Evolutionary conservation across 2,113 vertebrate genomes (phyloP), one percentile per base, ranked within the genome.

Genomic region (Pagrus major): DNA sequence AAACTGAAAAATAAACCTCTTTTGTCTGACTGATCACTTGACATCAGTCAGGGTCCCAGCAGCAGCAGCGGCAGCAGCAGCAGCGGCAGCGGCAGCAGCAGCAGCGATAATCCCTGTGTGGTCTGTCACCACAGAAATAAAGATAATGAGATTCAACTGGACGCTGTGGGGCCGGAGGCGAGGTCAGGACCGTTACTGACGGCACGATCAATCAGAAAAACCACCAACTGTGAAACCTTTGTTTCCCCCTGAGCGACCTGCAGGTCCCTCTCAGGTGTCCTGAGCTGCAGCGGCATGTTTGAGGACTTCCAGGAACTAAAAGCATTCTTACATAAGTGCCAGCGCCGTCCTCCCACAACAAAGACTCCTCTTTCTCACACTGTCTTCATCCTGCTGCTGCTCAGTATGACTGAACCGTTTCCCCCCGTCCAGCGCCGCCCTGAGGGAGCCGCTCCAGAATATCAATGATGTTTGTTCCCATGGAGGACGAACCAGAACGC

Each of bases 391-490:
- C 52, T 33, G 52, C 71, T 33, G 52, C 71, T 46, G 66, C 77
- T 78, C 64, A 29, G 82, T 44, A 4, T 27, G 76, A 52, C 52
- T 12, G 37, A 29, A 23, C 66, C 3, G 9, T 25, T 41, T 31
- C 31, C n/a, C 39, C 25, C 25, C 18, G 4, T 60, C 54, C 47
- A 9, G 39, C 25, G 27, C 37, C 11, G 2, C 52, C 71, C 80
- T 9, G 71, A 67, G 42, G 72, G 75, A 58, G 69, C 33, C 3
- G 11, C 76, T 42, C 42, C 49, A 41, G 76, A 88, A 78, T 76
- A 68, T 56, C 66, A 78, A 84, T 78, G 73, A 81, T 33, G 73
- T 60, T 61, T 46, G 66, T 73, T 80, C 60, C 78, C 27, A 10
- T 11, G 81, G 76, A 84, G 59, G 60, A 71, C 65, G 61, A 44